These are phyloP conservation scores for Umimayanthus kanabou DNA, from an alignment of 92 coral and sea anemone genomes.

Conservation along the genomic window DNA sequence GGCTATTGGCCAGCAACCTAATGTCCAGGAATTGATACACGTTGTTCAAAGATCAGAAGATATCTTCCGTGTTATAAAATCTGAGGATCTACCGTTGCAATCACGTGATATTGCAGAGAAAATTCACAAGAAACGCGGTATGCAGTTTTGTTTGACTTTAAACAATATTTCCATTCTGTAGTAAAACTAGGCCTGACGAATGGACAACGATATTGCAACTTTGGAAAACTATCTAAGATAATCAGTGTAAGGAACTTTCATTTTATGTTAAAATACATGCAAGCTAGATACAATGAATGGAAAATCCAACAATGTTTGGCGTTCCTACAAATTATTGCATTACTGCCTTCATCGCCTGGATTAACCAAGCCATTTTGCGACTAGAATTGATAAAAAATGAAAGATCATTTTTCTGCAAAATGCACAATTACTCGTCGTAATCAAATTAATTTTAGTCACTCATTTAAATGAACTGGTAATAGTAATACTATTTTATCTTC, in stretches of 20 bases:
- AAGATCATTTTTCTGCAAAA: too few relatives aligned
- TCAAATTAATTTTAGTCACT: too few relatives aligned
- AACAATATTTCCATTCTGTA: background rate
- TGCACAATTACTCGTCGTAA: too few relatives aligned
- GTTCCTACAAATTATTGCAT: too few relatives aligned
- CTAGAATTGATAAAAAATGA: too few relatives aligned
- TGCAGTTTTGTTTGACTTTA: background rate
- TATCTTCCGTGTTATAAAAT: conserved; percentile 30
- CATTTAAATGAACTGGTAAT: too few relatives aligned
- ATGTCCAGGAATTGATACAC: conserved; percentile 26
- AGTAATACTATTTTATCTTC: too few relatives aligned
- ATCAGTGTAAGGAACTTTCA: background rate
- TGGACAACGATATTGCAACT: background rate
- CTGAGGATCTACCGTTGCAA: conserved; percentile 2
- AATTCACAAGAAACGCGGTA: conserved; percentile 33
- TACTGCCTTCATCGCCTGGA: too few relatives aligned
- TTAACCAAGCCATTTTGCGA: too few relatives aligned
- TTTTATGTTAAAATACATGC: too few relatives aligned
- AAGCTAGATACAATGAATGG: too few relatives aligned
- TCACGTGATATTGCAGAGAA: conserved; percentile 25
- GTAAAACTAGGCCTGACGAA: background rate
- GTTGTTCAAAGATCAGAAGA: conserved; percentile 41
- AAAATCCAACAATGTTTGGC: too few relatives aligned
- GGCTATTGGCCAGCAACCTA: conserved; percentile 41
- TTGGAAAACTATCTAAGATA: background rate